phyloP scores from a whole-genome alignment of 2,113 vertebrate species.

The Australoheros scitulus region DNA sequence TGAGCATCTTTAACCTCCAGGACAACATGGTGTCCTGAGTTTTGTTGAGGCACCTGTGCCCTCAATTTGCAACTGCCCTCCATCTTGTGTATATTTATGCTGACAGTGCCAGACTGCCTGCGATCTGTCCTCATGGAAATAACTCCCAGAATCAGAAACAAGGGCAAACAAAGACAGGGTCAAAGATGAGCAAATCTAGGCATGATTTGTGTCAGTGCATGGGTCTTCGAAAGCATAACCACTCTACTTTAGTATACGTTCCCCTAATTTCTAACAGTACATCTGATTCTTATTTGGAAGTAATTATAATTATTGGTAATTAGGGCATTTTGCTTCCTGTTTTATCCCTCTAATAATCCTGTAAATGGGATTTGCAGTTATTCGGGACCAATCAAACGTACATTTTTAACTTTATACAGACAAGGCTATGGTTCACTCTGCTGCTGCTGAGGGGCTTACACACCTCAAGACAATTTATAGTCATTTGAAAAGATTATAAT shows the following conservation, averaged over 20 bases:
- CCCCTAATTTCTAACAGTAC: neutral
- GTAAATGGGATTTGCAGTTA: neutral
- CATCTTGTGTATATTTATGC: constrained; percentile 63
- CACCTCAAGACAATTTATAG: neutral
- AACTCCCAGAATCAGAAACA: neutral
- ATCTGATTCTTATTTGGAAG: neutral
- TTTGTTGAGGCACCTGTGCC: constrained; percentile 42
- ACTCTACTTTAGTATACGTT: neutral
- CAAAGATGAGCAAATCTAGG: constrained; percentile 28
- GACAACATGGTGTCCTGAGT: constrained; percentile 1
- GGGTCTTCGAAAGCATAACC: neutral
- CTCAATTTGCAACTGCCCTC: constrained; percentile 56
- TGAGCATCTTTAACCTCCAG: neutral
- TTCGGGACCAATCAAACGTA: neutral
- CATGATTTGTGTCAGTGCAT: constrained; percentile 1
- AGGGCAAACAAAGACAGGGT: constrained; percentile 10
- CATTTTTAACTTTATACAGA: neutral
- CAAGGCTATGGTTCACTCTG: neutral
- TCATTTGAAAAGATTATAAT: constrained; percentile 3
- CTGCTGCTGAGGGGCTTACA: neutral
- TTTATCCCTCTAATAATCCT: neutral
- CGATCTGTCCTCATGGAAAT: constrained; percentile 29
- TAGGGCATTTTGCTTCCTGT: neutral
- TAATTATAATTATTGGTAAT: neutral
- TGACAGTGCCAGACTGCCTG: constrained; percentile 46